Percentiles rank a stretch among this genome's conserved stretches.
These are phyloP conservation scores for Chromobotia macracanthus DNA, from an alignment of 2,797 vertebrate genomes.

Conservation along the genomic window DNA sequence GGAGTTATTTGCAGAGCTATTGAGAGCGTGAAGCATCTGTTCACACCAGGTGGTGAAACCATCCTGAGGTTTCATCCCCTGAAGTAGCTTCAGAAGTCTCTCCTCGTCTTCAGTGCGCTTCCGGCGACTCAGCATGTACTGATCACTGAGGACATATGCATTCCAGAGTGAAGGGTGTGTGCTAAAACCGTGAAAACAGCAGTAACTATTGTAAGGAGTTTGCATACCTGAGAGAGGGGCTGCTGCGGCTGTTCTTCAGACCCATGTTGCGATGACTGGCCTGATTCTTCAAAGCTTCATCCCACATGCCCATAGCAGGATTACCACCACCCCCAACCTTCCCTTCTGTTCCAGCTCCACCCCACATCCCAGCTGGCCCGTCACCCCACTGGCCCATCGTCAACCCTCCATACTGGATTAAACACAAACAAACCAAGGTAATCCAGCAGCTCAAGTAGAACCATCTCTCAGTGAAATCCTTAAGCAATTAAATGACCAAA, in stretches of 20 bases:
- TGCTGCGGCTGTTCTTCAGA: slow-evolving; percentile 90
- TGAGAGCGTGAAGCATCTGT: slow-evolving; percentile 91
- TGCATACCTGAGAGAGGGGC: slow-evolving; percentile 86
- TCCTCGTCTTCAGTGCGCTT: slow-evolving; percentile 91
- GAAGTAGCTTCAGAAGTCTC: slow-evolving; percentile 89
- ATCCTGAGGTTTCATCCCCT: slow-evolving; percentile 91
- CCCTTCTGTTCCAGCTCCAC: slow-evolving; percentile 74
- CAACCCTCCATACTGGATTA: slow-evolving; percentile 77
- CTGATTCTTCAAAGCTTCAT: slow-evolving; percentile 86
- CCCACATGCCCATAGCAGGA: slow-evolving; percentile 86
- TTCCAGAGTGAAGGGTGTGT: background rate
- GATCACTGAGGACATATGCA: slow-evolving; percentile 67
- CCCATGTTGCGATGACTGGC: slow-evolving; percentile 80
- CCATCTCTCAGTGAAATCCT: too few species aligned
- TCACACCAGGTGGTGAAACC: slow-evolving; percentile 95
- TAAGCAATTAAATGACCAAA: background rate
- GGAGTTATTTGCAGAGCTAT: slow-evolving; percentile 82
- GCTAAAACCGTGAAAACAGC: background rate
- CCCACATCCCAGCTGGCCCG: slow-evolving; percentile 85
- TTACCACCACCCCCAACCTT: slow-evolving; percentile 77
- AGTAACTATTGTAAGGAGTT: background rate
- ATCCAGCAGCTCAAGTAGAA: background rate
- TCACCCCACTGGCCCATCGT: slow-evolving; percentile 76
- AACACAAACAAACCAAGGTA: background rate
- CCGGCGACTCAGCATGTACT: slow-evolving; percentile 80